Base-by-base conservation (phyloP, 1,140 invertebrate species). In the Mamestra configurata region DNA sequence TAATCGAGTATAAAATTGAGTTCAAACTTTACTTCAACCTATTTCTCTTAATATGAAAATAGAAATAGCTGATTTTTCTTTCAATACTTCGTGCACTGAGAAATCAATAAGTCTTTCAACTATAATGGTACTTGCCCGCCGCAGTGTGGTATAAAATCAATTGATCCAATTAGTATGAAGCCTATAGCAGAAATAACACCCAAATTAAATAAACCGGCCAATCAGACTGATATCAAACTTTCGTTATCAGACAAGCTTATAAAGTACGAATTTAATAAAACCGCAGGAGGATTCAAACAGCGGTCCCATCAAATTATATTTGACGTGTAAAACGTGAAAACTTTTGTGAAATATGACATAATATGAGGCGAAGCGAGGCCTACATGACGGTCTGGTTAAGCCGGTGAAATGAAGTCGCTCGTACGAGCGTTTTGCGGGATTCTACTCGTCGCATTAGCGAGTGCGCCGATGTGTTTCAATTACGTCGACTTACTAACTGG, bases 341-440 rank as follows among this genome's bases (percentile, higher is more conserved):
- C 40, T 70, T 46, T 43, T 70, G 66, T 70, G 66, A 46, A 27
- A 46, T 70, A 70, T 46, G 66, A 27, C 66, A 70, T 70, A 70
- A 70, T 70, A 27, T 70, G 40, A 46, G 43, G 37, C 40, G 18
- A 20, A 64, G 35, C 35, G 61, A 66, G 61, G 61, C 61, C 61
- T 66, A 66, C 61, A 66, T 40, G 35, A 11, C 61, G 61, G 13
- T 18, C 40, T 66, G 61, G 66, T 70, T 70, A 70, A 70, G 66
- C 66, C 40, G 66, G 40, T 46, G 40, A 70, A 70, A 70, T 70
- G 61, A 70, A 70, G 66, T 70, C 66, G 66, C 22, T 66, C 40
- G 66, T 46, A 70, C 40, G 40, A 70, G 66, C 66, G 66, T 70
- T 70, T 22, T 49, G 66, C 66, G 66, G 66, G 66, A 70, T 70